Evolutionary conservation across 1,140 invertebrate genomes (phyloP).

Genomic region (Aphelinus certus): DNA sequence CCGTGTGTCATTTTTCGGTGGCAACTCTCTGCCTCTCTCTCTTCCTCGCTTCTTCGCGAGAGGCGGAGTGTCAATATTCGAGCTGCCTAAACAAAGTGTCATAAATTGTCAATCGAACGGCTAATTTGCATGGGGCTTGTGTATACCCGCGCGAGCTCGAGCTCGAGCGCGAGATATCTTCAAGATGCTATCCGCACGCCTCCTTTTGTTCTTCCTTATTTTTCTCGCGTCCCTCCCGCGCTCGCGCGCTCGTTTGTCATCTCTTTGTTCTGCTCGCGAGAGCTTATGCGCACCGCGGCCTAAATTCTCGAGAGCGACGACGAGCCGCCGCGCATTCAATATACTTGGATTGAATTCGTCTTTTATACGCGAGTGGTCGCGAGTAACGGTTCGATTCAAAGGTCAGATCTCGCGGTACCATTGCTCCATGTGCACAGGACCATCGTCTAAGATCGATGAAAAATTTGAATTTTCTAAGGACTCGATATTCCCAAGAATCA

Average conservation of each 20-base stretch:
- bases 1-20: slow-evolving; percentile 16
- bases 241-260: slow-evolving; percentile 25
- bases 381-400: too few species aligned
- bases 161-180: neutral
- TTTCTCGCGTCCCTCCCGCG: neutral
- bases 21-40: too few species aligned
- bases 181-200: neutral
- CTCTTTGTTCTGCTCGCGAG: slow-evolving; percentile 12
- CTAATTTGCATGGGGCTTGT: slow-evolving; percentile 31
- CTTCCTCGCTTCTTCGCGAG: neutral
- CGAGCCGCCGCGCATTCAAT: too few species aligned
- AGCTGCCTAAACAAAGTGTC: neutral
- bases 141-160: neutral
- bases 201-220: neutral
- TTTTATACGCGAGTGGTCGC: too few species aligned
- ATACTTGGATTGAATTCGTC: too few species aligned
- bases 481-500: too few species aligned
- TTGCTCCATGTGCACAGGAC: too few species aligned
- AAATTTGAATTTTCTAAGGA: too few species aligned
- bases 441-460: too few species aligned
- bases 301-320: too few species aligned
- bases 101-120: slow-evolving; percentile 36
- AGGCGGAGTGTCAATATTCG: neutral
- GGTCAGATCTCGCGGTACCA: too few species aligned
- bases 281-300: too few species aligned